Percentiles rank a stretch among this genome's conserved stretches.
These are phyloP conservation scores for Oryctes rhinoceros DNA, from an alignment of 1,140 invertebrate genomes.

Conservation along the genomic window DNA sequence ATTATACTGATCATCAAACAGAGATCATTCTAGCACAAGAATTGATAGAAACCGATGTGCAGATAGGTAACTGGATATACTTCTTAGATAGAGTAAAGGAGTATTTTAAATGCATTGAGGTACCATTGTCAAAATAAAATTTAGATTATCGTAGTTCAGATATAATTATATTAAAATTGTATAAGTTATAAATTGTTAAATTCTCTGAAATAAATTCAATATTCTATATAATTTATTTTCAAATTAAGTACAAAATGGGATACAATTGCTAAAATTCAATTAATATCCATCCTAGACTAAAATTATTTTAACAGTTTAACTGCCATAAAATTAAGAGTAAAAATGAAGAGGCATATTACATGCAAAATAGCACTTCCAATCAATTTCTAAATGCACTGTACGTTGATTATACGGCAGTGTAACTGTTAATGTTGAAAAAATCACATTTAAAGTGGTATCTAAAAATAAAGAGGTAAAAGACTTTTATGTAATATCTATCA, in stretches of 20 bases:
- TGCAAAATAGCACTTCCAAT: too few species aligned
- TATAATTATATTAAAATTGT: conserved; percentile 65
- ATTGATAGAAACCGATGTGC: conserved; percentile 66
- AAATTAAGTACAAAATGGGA: conserved; percentile 19
- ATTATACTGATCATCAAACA: conserved; percentile 60
- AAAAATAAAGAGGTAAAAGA: too few species aligned
- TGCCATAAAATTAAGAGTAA: too few species aligned
- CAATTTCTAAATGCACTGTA: too few species aligned
- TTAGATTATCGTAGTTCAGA: conserved; percentile 65
- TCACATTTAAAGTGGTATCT: too few species aligned
- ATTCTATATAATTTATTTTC: background rate
- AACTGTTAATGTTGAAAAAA: too few species aligned
- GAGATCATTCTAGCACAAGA: conserved; percentile 69
- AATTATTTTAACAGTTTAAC: too few species aligned
- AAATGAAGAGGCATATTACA: too few species aligned
- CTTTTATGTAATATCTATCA: too few species aligned
- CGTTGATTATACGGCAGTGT: too few species aligned
- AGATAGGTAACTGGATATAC: conserved; percentile 64
- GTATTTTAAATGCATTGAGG: conserved; percentile 62
- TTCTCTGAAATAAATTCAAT: background rate
- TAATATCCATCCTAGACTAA: background rate
- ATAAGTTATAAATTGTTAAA: conserved; percentile 41
- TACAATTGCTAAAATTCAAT: background rate
- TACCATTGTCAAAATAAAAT: conserved; percentile 66
- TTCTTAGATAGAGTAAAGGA: conserved; percentile 64